Base-by-base conservation (phyloP, 2,797 vertebrate species). In the Dermochelys coriacea region DNA sequence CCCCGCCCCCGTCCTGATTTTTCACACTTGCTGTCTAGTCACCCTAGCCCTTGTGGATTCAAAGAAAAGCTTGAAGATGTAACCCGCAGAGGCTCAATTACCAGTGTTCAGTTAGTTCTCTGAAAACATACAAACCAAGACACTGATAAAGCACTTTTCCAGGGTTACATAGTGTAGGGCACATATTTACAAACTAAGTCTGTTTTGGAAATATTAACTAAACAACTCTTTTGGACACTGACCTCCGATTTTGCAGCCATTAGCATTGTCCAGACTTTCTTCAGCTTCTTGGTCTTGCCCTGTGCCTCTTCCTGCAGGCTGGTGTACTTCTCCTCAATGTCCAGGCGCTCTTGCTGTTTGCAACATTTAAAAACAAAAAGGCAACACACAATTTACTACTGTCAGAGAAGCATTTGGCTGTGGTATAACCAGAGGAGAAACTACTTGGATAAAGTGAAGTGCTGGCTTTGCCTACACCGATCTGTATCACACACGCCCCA, bases 181-280 rank as follows among this genome's bases (percentile, higher is more conserved):
- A 86, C 27, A 41, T 41, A 41, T 41, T 41, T 41, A 41, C 41
- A 41, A 41, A 41, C 41, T 41, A 41, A 41, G 41, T 41, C 41
- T 41, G 41, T 41, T 41, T 41, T 41, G 41, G 41, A 41, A 41
- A 41, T 41, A 41, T 41, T 41, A 50, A 50, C 49, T 50, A 64
- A n/a, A 8, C 29, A 92, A 80, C 34, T 29, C 49, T 5, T 90
- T 92, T 52, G 79, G 79, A 88, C 14, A 96, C 98, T 94, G 86
- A 99, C 99, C 98, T 99, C 99, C 74, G 99, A 99, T 95, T 99
- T 99, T 47, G 99, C 99, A 93, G 99, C 99, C 99, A 99, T 99
- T 85, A 99, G 98, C 99, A 99, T 99, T 85, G 99, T 99, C 99
- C 99, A 99, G 19, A 99, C 99, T 98, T 99, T 99, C 98, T 99